Percentiles rank a stretch among this genome's conserved stretches.
phyloP scores from a whole-genome alignment of 2,797 vertebrate genomes.

The Schizothorax lantsangensis region DNA sequence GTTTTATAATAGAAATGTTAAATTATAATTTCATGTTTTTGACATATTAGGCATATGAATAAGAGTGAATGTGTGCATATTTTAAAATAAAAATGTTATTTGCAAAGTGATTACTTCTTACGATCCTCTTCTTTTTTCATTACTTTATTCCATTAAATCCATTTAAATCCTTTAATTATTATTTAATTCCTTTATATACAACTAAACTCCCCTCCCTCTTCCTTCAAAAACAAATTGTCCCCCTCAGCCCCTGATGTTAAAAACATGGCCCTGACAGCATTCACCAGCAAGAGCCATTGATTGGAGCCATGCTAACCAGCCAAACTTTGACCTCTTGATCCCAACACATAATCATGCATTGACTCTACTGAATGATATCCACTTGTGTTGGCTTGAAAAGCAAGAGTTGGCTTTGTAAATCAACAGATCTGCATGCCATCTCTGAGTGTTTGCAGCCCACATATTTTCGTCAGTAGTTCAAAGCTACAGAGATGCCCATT shows the following conservation, averaged over 20 bases:
- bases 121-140: not conserved
- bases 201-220: not conserved
- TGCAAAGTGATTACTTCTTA: not conserved
- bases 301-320: not conserved
- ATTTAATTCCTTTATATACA: not conserved
- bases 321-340: not conserved
- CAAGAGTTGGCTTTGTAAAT: slow-evolving; percentile 28
- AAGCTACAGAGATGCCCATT: slow-evolving; percentile 44
- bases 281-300: not conserved
- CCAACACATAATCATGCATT: not conserved
- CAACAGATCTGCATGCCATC: slow-evolving; percentile 24
- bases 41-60: not conserved
- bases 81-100: not conserved
- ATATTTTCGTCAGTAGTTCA: slow-evolving; percentile 15
- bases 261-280: not conserved
- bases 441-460: slow-evolving; percentile 26
- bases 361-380: slow-evolving; percentile 59
- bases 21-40: not conserved
- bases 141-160: not conserved
- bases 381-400: slow-evolving; percentile 69
- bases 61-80: not conserved
- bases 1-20: not conserved
- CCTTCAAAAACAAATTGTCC: not conserved
- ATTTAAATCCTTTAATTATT: not conserved
- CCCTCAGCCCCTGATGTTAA: not conserved